Percentiles rank a stretch among this genome's conserved stretches.
Evolutionary conservation across 1,140 invertebrate genomes (phyloP).

Genomic region (Drosophila parvula): DNA sequence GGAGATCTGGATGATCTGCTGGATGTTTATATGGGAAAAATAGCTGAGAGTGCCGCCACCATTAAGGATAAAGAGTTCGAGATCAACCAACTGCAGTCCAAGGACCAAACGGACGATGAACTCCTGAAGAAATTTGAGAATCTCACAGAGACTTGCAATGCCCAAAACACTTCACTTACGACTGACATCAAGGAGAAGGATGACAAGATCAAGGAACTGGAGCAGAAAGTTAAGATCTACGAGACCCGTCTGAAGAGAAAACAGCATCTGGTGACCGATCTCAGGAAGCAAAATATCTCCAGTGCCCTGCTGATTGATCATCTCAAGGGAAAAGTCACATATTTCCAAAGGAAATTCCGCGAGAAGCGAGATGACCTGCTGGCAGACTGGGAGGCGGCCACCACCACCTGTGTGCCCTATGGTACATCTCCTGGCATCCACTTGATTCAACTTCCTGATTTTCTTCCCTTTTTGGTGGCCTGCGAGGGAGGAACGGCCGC

Average conservation of each 20-base stretch:
- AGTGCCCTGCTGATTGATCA: conserved; percentile 41
- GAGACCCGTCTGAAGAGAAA: conserved; percentile 59
- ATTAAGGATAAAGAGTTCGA: conserved; percentile 60
- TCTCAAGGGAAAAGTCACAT: conserved; percentile 24
- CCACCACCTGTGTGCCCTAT: conserved; percentile 55
- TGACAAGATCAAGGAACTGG: conserved; percentile 44
- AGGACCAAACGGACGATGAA: conserved; percentile 45
- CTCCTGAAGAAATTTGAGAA: conserved; percentile 45
- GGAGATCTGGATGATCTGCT: conserved; percentile 64
- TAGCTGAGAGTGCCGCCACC: conserved; percentile 61
- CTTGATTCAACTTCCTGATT: conserved; percentile 54
- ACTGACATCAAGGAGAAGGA: conserved; percentile 32
- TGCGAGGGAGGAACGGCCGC: conserved; percentile 55
- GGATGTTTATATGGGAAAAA: conserved; percentile 62
- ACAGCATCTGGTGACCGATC: conserved; percentile 41
- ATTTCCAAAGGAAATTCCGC: conserved; percentile 44
- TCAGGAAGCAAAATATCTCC: conserved; percentile 49
- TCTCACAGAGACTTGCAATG: conserved; percentile 32
- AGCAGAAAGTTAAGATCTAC: conserved; percentile 47
- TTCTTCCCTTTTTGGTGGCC: conserved; percentile 61
- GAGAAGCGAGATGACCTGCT: conserved; percentile 67
- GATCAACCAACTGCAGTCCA: conserved; percentile 44
- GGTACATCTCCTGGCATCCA: conserved; percentile 50
- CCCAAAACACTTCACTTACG: conserved; percentile 31
- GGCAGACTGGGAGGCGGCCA: conserved; percentile 67